phyloP scores from a whole-genome alignment of 1,140 invertebrate species.

The Homalodisca vitripennis region DNA sequence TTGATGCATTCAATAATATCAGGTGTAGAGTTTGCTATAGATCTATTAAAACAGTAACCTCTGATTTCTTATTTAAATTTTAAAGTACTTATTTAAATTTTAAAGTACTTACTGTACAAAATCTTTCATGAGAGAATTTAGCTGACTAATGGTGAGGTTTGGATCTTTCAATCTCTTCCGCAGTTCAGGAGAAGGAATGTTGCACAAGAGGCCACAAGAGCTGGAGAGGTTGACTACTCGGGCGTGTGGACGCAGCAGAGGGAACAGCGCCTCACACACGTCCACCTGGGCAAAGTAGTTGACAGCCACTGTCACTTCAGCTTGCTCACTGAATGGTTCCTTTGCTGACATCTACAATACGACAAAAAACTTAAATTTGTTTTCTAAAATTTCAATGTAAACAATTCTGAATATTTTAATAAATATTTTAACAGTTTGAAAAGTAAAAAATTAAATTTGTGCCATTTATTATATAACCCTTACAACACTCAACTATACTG shows the following conservation, averaged over 20 bases:
- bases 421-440: too few relatives aligned
- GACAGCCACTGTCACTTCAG: constrained; percentile 62
- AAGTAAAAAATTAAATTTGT: too few relatives aligned
- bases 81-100: too few relatives aligned
- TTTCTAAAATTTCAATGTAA: too few relatives aligned
- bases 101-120: constrained; percentile 66
- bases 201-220: constrained; percentile 58
- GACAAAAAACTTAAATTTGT: too few relatives aligned
- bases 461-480: too few relatives aligned
- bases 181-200: constrained; percentile 55
- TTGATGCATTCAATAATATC: too few relatives aligned
- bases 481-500: too few relatives aligned
- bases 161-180: constrained; percentile 53
- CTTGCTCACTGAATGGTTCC: constrained; percentile 65
- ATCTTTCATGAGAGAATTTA: constrained; percentile 53
- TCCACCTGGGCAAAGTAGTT: constrained; percentile 67
- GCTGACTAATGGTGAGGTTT: constrained; percentile 54
- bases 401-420: too few relatives aligned
- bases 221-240: constrained; percentile 76
- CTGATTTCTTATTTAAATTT: too few relatives aligned
- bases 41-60: too few relatives aligned
- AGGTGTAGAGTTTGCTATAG: too few relatives aligned
- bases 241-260: constrained; percentile 63
- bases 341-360: constrained; percentile 50
- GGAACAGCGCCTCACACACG: constrained; percentile 65